Evolutionary conservation across 2,888 invertebrate species (phyloP), one percentile per base, ranked within the genome.

Genomic region (Epinotia nisella): DNA sequence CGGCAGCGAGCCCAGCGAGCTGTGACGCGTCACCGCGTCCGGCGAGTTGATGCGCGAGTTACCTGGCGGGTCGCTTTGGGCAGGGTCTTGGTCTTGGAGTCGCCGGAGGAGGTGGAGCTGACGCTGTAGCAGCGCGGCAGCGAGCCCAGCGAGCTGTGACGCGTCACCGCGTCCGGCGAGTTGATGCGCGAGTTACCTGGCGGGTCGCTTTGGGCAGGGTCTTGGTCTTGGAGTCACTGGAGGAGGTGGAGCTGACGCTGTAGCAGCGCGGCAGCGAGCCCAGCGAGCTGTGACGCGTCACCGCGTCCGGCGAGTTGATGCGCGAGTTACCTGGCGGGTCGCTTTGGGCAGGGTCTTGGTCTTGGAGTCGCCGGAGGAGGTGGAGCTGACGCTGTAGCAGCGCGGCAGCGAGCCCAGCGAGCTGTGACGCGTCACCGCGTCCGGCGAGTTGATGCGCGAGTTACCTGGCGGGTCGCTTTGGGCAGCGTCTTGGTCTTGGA

Each of bases 401-500:
- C 83, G 85, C 56, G 88, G 87, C 77, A 91, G 84, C 1, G 89
- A 83, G 77, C 88, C 87, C 75, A 90, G 85, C 68, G 91, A 92
- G 72, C 86, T 84, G 83, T 87, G 87, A 0, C 89, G 87, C 67
- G 86, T 82, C 77, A 87, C 90, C 74, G 72, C 76, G 51, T 61
- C 61, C 13, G 71, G 17, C 75, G 75, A 72, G 69, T n/a, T n/a
- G n/a, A n/a, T n/a, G n/a, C n/a, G n/a, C n/a, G n/a, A 24, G 3
- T 24, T 4, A 56, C 56, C 56, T 56, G 53, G 24, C 56, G 56
- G 24, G 56, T 56, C 5, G 7, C 77, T 71, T 87, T 88, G 77
- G 87, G 86, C 79, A 86, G 80, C 13, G 86, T 83, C 76, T 81
- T 66, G 70, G 78, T 64, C 19, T 76, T 70, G 41, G 55, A 41